A percentile compares a stretch with the other conserved stretches of the same genome.
These are phyloP conservation scores for Heliothis subflexa DNA, from an alignment of 1,140 invertebrate species.

Conservation along the genomic window DNA sequence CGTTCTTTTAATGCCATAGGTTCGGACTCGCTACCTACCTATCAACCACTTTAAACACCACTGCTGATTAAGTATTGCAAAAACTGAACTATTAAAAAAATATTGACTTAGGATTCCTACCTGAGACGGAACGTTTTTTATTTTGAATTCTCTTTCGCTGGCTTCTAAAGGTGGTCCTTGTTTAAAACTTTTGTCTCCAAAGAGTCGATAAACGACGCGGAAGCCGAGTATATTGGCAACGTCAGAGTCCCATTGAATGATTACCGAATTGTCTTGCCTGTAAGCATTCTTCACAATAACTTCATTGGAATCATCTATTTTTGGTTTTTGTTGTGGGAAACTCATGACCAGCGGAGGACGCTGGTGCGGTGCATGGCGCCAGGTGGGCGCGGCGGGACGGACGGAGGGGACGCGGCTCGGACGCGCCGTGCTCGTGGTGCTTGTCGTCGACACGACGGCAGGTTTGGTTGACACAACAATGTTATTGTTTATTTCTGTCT, in stretches of 20 bases:
- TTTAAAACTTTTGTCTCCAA: conserved; percentile 96
- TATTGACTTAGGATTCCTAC: conserved; percentile 74
- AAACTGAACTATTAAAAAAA: too few species aligned
- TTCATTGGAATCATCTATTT: conserved; percentile 90
- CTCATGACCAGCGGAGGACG: conserved; percentile 91
- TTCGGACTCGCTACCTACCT: too few species aligned
- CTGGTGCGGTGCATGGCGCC: conserved; percentile 85
- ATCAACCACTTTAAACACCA: too few species aligned
- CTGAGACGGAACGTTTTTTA: conserved; percentile 95
- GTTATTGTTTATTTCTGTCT: conserved; percentile 68
- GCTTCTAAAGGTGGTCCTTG: conserved; percentile 95
- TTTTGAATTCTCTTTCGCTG: conserved; percentile 95
- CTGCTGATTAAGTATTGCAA: too few species aligned
- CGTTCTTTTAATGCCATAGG: too few species aligned
- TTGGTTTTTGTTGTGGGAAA: conserved; percentile 88
- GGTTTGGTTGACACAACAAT: conserved; percentile 49
- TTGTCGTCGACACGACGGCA: conserved; percentile 64
- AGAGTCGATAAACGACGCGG: conserved; percentile 95
- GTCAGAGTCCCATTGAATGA: conserved; percentile 96
- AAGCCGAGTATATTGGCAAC: conserved; percentile 94
- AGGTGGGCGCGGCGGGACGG: conserved; percentile 75
- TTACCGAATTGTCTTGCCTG: conserved; percentile 94
- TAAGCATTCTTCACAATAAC: conserved; percentile 94
- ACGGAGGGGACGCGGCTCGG: conserved; percentile 67
- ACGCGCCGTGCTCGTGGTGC: conserved; percentile 62